Evolutionary conservation across 2,888 invertebrate species (phyloP), one percentile per base, ranked within the genome.

Genomic region (Autographa pulchrina): DNA sequence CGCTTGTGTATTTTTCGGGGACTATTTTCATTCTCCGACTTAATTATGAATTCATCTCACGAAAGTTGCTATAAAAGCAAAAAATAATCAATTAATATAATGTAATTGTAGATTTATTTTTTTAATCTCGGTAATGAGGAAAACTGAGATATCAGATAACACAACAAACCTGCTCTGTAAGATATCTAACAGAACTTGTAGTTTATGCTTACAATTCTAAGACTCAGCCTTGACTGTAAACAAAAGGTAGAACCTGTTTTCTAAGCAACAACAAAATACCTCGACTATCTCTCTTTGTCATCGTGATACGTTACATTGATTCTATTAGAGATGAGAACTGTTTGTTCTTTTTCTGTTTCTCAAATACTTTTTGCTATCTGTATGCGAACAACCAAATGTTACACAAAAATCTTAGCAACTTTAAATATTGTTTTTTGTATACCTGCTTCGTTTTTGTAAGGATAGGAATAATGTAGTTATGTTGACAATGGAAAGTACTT

Each of bases 241-340:
- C 11, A 25, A 1, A 25, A 56, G 11, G 54, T 56, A 4, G 25
- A 32, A 32, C 32, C 2, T 58, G 4, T 32, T 32, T 31, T 60
- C 25, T 16, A 9, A 25, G 14, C 4, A 6, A 41, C n/a, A 25
- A 60, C 63, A 25, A 25, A 16, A 20, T 62, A 41, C 48, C 43
- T 13, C n/a, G 7, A 43, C n/a, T 68, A 68, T 60, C 65, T 9
- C 48, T 48, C 14, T 56, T 35, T 25, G 59, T 14, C 56, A 13
- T 5, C 20, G 61, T 9, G n/a, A 32, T 6, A 63, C 65, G 56
- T 70, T 54, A 14, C 59, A 65, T 56, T 52, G 79, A 78, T 77
- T 65, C 75, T 62, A 74, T 77, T 77, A 52, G 20, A 70, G 79
- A 74, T 78, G 52, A 20, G 5, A 20, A 2, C 25, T 56, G 6